Percentiles rank a stretch among this genome's conserved stretches.
Conservation (phyloP, 2,797 vertebrate species). For the Myripristis jacobus region DNA sequence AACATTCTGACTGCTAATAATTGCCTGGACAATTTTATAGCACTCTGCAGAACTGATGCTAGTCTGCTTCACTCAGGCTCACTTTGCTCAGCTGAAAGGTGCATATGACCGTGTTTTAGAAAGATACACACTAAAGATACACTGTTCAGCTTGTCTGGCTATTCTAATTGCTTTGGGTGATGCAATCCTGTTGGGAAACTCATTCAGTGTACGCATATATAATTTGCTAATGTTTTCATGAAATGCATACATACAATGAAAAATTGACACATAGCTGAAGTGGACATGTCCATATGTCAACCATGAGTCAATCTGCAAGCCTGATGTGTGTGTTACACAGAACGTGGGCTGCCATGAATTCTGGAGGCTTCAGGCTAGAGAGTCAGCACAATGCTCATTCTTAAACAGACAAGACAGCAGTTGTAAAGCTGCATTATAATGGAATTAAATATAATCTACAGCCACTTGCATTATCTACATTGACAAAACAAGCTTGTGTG, state of each 20-base stretch:
- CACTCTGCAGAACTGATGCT: not conserved
- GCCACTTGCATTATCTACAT: not conserved
- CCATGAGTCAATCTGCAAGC: not conserved
- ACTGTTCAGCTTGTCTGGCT: too few species aligned
- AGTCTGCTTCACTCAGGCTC: not conserved
- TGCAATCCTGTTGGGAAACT: not conserved
- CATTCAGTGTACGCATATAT: slow-evolving; percentile 6
- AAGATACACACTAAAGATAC: not conserved
- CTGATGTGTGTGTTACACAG: not conserved
- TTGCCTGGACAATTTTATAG: not conserved
- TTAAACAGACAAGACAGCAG: slow-evolving; percentile 12
- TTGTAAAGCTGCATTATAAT: slow-evolving; percentile 21
- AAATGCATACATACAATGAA: not conserved
- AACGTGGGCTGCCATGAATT: not conserved
- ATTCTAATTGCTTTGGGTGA: not conserved
- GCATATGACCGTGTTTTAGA: not conserved
- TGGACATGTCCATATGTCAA: not conserved
- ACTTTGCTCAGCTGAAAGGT: not conserved
- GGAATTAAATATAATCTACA: slow-evolving; percentile 37
- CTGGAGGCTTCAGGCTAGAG: not conserved
- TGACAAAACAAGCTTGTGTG: not conserved
- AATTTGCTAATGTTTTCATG: not conserved
- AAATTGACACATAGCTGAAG: not conserved
- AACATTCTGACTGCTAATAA: not conserved
- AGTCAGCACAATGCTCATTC: not conserved